A percentile compares a stretch with the other conserved stretches of the same genome.
These are phyloP conservation scores for Charadrius vociferus DNA, from an alignment of 2,113 vertebrate genomes.

Conservation along the genomic window DNA sequence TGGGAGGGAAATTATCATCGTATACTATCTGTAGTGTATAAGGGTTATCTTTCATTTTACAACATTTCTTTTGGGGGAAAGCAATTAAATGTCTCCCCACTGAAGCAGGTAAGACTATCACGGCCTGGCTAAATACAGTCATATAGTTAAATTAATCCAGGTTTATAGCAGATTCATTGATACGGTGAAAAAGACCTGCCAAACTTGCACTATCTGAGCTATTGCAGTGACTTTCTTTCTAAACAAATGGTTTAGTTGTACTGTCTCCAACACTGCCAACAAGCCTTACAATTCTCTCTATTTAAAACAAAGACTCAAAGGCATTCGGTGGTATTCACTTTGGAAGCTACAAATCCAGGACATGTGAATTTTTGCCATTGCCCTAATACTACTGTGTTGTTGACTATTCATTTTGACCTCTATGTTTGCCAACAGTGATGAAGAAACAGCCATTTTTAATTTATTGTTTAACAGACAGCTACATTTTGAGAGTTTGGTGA, in stretches of 20 bases:
- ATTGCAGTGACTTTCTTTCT: neutral
- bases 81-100: neutral
- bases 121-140: neutral
- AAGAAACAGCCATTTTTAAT: neutral
- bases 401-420: neutral
- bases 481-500: neutral
- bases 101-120: neutral
- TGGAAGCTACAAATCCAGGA: neutral
- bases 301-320: neutral
- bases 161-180: neutral
- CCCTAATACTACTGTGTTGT: neutral
- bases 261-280: neutral
- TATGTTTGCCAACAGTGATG: neutral
- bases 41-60: neutral
- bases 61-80: neutral
- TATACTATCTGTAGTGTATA: neutral
- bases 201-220: neutral
- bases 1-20: neutral
- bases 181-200: neutral
- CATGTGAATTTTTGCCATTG: neutral
- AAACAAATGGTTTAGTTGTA: neutral
- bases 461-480: neutral
- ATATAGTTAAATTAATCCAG: neutral
- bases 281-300: neutral
- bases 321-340: neutral